phyloP scores from a whole-genome alignment of 2,888 invertebrate species.

The Xestia rhomboidea region DNA sequence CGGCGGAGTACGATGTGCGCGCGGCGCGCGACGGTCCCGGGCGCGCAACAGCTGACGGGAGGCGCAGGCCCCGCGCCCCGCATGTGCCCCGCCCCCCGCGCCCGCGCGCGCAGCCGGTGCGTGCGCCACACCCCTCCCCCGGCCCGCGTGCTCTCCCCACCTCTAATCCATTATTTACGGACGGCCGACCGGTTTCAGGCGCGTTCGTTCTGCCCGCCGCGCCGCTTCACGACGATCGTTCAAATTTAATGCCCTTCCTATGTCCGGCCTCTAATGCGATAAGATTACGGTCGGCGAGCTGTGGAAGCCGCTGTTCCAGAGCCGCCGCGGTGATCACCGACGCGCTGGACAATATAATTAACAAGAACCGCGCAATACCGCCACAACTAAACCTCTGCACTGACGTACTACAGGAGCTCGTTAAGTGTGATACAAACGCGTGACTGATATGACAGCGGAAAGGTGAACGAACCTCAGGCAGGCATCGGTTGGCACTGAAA shows the following conservation, averaged over 20 bases:
- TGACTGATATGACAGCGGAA: conserved; percentile 76
- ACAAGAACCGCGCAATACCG: conserved; percentile 53
- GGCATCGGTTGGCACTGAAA: conserved; percentile 78
- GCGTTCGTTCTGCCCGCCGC: conserved; percentile 84
- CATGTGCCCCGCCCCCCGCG: conserved; percentile 74
- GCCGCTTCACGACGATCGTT: conserved; percentile 86
- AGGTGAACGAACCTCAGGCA: conserved; percentile 80
- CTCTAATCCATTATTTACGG: conserved; percentile 91
- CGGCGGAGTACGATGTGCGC: conserved; percentile 80
- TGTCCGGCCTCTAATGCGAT: conserved; percentile 89
- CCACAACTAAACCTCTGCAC: conserved; percentile 49
- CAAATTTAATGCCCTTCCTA: conserved; percentile 90
- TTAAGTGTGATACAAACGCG: conserved; percentile 68
- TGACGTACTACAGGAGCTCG: conserved; percentile 61
- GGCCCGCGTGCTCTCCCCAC: conserved; percentile 81
- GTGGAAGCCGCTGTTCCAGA: conserved; percentile 66
- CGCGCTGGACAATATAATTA: conserved; percentile 59
- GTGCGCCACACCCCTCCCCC: conserved; percentile 83
- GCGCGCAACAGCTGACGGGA: conserved; percentile 91
- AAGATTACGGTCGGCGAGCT: conserved; percentile 84
- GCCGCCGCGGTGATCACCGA: conserved; percentile 44
- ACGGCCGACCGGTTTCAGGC: conserved; percentile 90
- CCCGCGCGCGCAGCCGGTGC: conserved; percentile 87
- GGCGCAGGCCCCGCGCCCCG: conserved; percentile 84
- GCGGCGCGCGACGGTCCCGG: conserved; percentile 86